Evolutionary conservation across 2,888 invertebrate species (phyloP).

Genomic region (Epirrita christyi): DNA sequence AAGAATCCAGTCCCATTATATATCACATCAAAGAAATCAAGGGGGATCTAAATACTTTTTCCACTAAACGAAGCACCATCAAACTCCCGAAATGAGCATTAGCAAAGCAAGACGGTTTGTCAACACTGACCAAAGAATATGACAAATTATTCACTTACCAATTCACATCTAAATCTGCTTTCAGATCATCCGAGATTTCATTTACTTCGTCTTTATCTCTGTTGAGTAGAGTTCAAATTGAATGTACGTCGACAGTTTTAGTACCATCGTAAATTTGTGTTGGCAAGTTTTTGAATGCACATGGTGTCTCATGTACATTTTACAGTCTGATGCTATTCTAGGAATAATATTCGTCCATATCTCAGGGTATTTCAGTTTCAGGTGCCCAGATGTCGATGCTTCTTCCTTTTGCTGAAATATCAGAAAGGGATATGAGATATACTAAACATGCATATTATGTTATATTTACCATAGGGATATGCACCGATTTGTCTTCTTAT

Average conservation of each 20-base stretch:
- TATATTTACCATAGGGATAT: slow-evolving; percentile 4
- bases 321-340: slow-evolving; percentile 84
- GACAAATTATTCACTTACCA: slow-evolving; percentile 75
- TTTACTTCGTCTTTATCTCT: slow-evolving; percentile 33
- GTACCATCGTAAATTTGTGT: slow-evolving; percentile 45
- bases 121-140: slow-evolving; percentile 71
- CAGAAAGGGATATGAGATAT: slow-evolving; percentile 29
- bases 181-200: slow-evolving; percentile 13
- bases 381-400: slow-evolving; percentile 79
- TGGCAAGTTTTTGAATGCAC: slow-evolving; percentile 73
- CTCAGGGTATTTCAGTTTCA: slow-evolving; percentile 74
- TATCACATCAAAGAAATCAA: slow-evolving; percentile 52
- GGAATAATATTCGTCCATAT: slow-evolving; percentile 78
- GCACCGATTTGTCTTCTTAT: slow-evolving; percentile 68
- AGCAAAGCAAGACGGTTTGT: slow-evolving; percentile 73
- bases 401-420: slow-evolving; percentile 60
- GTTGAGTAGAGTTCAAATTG: slow-evolving; percentile 43
- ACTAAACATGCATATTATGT: slow-evolving; percentile 1
- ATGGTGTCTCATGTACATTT: slow-evolving; percentile 79
- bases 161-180: slow-evolving; percentile 39
- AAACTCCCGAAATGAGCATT: slow-evolving; percentile 68
- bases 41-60: slow-evolving; percentile 51
- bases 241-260: slow-evolving; percentile 20
- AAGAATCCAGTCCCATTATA: slow-evolving; percentile 27
- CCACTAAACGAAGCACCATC: slow-evolving; percentile 51